Evolutionary conservation across 2,888 invertebrate species (phyloP).

Genomic region (Drosophila testacea): DNA sequence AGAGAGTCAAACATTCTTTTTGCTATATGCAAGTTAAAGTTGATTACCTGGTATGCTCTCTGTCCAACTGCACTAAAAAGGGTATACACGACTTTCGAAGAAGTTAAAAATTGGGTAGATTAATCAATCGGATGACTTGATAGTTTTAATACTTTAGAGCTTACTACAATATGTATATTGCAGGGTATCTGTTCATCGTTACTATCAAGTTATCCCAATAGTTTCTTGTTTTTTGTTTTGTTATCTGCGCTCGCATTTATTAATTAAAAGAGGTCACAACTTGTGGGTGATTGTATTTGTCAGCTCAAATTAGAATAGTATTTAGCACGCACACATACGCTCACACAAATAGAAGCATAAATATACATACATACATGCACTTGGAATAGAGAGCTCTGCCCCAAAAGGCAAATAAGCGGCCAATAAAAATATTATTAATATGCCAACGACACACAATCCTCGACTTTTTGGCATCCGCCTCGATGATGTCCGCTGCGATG

Average conservation of each 20-base stretch:
- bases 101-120: neutral
- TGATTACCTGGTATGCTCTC: neutral
- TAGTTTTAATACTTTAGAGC: neutral
- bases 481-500: slow-evolving; percentile 38
- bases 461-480: slow-evolving; percentile 55
- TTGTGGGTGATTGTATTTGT: slow-evolving; percentile 39
- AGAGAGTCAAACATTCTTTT: neutral
- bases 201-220: neutral
- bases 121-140: neutral
- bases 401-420: slow-evolving; percentile 72
- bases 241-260: slow-evolving; percentile 47
- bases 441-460: slow-evolving; percentile 57
- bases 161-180: no score
- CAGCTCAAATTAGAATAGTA: slow-evolving; percentile 45
- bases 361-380: slow-evolving; percentile 7
- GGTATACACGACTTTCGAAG: neutral
- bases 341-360: neutral
- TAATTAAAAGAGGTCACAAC: slow-evolving; percentile 60
- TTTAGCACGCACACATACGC: slow-evolving; percentile 24
- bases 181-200: neutral
- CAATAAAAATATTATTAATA: slow-evolving; percentile 78
- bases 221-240: slow-evolving; percentile 1
- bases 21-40: neutral
- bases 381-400: slow-evolving; percentile 17
- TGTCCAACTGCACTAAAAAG: neutral